These are phyloP conservation scores for Coccyzus lansbergi DNA, from an alignment of 2,797 vertebrate species.

Conservation along the genomic window DNA sequence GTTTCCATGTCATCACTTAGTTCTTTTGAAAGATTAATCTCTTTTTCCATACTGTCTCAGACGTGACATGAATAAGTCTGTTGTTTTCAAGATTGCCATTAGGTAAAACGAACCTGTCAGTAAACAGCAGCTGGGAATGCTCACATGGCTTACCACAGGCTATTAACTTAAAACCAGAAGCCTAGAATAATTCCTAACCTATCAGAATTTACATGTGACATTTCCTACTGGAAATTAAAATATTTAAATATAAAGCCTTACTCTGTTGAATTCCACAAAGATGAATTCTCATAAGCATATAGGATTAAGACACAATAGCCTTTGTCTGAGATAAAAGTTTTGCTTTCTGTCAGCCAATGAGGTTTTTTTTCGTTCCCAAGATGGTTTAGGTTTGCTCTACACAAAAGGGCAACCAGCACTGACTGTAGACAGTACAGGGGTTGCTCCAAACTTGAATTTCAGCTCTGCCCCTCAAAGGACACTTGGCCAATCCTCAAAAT, in stretches of 20 bases:
- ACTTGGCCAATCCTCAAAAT: neutral
- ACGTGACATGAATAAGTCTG: too few species aligned
- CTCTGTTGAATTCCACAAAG: neutral
- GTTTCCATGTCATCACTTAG: neutral
- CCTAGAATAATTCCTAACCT: too few species aligned
- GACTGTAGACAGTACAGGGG: neutral
- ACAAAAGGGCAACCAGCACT: neutral
- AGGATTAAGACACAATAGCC: neutral
- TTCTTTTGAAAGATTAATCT: neutral
- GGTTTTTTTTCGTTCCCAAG: neutral
- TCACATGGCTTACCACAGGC: too few species aligned
- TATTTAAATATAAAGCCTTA: neutral
- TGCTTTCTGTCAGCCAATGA: neutral
- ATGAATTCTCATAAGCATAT: neutral
- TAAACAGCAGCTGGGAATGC: too few species aligned
- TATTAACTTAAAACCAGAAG: too few species aligned
- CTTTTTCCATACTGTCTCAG: too few species aligned
- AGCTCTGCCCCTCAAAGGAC: neutral
- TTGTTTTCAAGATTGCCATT: too few species aligned
- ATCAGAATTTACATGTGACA: too few species aligned
- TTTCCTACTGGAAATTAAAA: neutral
- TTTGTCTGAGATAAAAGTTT: neutral
- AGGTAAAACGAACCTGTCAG: too few species aligned
- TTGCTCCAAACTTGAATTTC: neutral
- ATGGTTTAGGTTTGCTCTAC: neutral